Evolutionary conservation across 1,140 invertebrate species (phyloP), one percentile per base, ranked within the genome.

Genomic region (Asbolus verrucosus): DNA sequence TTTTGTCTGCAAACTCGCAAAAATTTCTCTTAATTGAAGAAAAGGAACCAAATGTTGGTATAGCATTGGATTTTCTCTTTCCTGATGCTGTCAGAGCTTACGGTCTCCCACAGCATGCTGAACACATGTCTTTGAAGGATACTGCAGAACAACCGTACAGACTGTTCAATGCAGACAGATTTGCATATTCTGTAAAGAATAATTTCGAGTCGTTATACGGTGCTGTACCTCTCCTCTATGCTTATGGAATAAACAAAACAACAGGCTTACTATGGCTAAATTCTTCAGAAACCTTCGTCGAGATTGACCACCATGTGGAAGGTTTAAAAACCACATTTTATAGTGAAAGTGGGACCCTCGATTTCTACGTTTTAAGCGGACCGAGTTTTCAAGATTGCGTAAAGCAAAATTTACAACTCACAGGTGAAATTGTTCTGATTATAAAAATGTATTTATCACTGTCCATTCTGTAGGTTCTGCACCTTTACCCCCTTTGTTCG

Each of bases 221-320:
- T 39, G 87, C 95, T 0, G 87, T 98, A 54, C 98, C 98, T 0
- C 91, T 98, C 46, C 86, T 98, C 75, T 88, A 97, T 72, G 94
- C 94, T 65, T 97, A 99, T 80, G 79, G 97, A 94, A 0, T 98
- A 94, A 95, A 95, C 97, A 85, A 85, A 73, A 93, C 94, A 1
- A 89, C 91, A 11, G 97, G 96, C 19, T 86, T 98, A 11, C 95
- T 97, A 75, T 98, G 96, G 95, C 87, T 97, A 68, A 99, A 99
- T 85, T 90, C 96, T 0, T 95, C 97, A 2, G 97, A 99, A 85
- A 98, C 95, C 0, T 99, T 97, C 96, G 87, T 99, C 27, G 97
- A 99, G 78, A 91, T 99, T 69, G 85, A 89, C 60, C 90, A 90
- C 31, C 88, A 87, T 67, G 87, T 86, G 0, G 84, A 86, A 15